phyloP scores from a whole-genome alignment of 2,888 invertebrate species.

The Apotomis turbidana region DNA sequence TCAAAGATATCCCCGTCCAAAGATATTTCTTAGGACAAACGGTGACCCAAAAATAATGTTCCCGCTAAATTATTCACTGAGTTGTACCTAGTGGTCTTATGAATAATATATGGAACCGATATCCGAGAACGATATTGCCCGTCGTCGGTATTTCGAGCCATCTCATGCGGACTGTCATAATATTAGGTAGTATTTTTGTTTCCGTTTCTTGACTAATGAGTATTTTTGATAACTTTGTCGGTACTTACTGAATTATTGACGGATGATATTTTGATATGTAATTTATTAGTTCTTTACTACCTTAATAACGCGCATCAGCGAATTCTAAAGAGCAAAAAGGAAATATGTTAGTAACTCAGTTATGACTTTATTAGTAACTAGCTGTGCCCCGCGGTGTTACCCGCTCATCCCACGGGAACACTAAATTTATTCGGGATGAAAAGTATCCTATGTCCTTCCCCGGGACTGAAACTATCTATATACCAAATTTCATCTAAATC shows the following conservation, averaged over 20 bases:
- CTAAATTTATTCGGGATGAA: too few relatives aligned
- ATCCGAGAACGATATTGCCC: constrained; percentile 60
- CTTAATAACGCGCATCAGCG: too few relatives aligned
- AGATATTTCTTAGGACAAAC: constrained; percentile 68
- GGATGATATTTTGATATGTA: background rate
- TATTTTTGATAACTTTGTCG: constrained; percentile 10
- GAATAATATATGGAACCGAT: constrained; percentile 79
- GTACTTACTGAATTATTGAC: background rate
- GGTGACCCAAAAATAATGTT: constrained; percentile 75
- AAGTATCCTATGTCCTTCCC: too few relatives aligned
- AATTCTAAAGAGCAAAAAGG: too few relatives aligned
- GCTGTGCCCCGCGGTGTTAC: too few relatives aligned
- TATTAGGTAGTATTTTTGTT: constrained; percentile 36
- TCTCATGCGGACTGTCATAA: constrained; percentile 39
- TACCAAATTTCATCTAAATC: too few relatives aligned
- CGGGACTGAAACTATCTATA: too few relatives aligned
- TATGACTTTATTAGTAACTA: too few relatives aligned
- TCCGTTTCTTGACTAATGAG: constrained; percentile 23
- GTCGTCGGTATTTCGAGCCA: constrained; percentile 53
- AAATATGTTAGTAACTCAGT: too few relatives aligned
- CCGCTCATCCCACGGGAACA: too few relatives aligned
- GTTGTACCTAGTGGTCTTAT: constrained; percentile 70
- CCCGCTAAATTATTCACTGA: constrained; percentile 78
- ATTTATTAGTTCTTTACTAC: too few relatives aligned
- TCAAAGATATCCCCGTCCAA: constrained; percentile 55